Percentiles rank a stretch among this genome's conserved stretches.
Evolutionary conservation across 2,113 vertebrate genomes (phyloP).

Genomic region (Dromiciops gliroides): DNA sequence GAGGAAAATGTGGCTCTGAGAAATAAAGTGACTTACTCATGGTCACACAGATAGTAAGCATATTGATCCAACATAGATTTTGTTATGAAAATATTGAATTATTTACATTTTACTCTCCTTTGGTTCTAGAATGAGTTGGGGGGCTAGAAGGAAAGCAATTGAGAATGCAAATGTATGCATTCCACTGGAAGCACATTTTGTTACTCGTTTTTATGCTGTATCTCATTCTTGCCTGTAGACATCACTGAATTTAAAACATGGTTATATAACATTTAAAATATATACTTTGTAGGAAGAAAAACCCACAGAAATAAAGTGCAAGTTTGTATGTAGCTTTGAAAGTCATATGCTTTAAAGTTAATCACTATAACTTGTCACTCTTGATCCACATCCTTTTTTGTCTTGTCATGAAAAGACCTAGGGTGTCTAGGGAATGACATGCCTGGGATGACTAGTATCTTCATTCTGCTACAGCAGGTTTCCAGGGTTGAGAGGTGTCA

Average conservation of each 20-base stretch:
- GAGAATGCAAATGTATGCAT: conserved; percentile 10
- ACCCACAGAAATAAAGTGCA: background rate
- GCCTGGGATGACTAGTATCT: background rate
- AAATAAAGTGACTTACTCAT: background rate
- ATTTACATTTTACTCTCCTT: conserved; percentile 29
- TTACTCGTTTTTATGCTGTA: conserved; percentile 21
- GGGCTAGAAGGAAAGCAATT: conserved; percentile 21
- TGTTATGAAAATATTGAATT: conserved; percentile 31
- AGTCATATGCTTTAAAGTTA: conserved; percentile 31
- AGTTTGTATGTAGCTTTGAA: conserved; percentile 37
- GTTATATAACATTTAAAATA: background rate
- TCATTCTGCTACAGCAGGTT: background rate
- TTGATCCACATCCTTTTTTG: conserved; percentile 32
- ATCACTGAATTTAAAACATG: conserved; percentile 42
- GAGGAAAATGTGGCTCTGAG: background rate
- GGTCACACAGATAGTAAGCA: background rate
- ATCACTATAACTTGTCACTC: background rate
- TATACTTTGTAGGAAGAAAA: conserved; percentile 14
- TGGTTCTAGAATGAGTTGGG: conserved; percentile 26
- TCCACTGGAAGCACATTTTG: conserved; percentile 22
- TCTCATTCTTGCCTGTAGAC: conserved; percentile 20
- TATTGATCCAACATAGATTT: conserved; percentile 9
- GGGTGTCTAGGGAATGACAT: background rate
- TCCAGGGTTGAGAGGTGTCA: background rate
- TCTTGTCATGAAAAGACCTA: background rate